phyloP scores from a whole-genome alignment of 2,113 vertebrate species.

The Plestiodon gilberti region DNA sequence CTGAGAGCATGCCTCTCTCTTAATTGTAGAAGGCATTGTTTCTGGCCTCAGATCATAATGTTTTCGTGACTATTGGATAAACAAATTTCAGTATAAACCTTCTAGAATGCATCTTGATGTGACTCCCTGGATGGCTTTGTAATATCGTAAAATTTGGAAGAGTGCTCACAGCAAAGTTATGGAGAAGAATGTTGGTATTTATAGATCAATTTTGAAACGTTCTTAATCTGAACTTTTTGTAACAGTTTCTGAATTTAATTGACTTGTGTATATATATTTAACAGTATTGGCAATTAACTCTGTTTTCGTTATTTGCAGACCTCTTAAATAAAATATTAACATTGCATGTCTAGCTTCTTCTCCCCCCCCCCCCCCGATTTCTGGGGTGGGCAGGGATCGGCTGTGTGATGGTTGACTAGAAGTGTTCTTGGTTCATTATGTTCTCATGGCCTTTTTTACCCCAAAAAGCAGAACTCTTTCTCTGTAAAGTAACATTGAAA shows the following conservation, averaged over 20 bases:
- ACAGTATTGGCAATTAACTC: neutral
- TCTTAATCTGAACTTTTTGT: neutral
- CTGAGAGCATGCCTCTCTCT: neutral
- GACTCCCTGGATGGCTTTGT: neutral
- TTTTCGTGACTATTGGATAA: neutral
- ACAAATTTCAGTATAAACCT: neutral
- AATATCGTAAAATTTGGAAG: neutral
- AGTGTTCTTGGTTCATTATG: neutral
- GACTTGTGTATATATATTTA: neutral
- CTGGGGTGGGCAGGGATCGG: no score
- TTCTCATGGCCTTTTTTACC: neutral
- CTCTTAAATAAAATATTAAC: neutral
- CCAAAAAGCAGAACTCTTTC: no score
- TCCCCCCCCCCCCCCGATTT: no score
- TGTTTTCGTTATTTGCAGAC: neutral
- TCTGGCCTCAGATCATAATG: neutral
- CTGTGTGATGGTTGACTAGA: neutral
- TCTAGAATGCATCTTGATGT: neutral
- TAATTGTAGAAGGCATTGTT: neutral
- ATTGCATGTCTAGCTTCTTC: neutral
- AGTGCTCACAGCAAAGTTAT: neutral
- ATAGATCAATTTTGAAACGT: neutral
- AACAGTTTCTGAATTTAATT: constrained; percentile 2
- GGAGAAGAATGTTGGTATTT: neutral
- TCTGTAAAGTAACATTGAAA: no score